Percentiles rank a stretch among this genome's conserved stretches.
These are phyloP conservation scores for Gasterosteus aculeatus DNA, from an alignment of 2,113 vertebrate species.

Conservation along the genomic window DNA sequence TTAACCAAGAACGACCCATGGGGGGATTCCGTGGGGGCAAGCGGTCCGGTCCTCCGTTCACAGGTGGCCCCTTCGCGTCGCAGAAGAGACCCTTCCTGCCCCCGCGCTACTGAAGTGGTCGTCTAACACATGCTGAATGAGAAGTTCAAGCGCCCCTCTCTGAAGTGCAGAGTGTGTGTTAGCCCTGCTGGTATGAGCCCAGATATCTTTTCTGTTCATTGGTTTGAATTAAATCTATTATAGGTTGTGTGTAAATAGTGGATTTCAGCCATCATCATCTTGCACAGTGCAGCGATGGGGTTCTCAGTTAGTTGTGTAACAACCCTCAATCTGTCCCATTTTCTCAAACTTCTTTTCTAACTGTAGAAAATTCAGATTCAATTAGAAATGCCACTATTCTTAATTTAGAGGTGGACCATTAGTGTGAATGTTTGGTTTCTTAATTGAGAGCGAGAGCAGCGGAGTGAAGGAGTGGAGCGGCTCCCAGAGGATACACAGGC, in stretches of 20 bases:
- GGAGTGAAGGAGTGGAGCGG: slow-evolving; percentile 1
- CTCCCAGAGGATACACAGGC: slow-evolving; percentile 13
- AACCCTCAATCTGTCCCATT: slow-evolving; percentile 25
- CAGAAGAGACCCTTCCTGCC: slow-evolving; percentile 94
- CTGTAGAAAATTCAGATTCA: slow-evolving; percentile 30
- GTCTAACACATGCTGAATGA: slow-evolving; percentile 55
- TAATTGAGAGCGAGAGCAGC: slow-evolving; percentile 12
- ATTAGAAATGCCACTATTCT: slow-evolving; percentile 45
- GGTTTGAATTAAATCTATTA: slow-evolving; percentile 57
- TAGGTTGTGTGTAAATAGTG: slow-evolving; percentile 70
- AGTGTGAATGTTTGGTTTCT: slow-evolving; percentile 31
- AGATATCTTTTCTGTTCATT: slow-evolving; percentile 59
- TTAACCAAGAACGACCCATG: slow-evolving; percentile 81
- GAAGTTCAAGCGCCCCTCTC: slow-evolving; percentile 41
- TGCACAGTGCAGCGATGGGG: slow-evolving; percentile 32
- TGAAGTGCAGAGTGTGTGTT: slow-evolving; percentile 63
- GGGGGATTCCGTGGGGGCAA: slow-evolving; percentile 85
- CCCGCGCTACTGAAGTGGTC: slow-evolving; percentile 89
- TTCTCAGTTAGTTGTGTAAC: slow-evolving; percentile 41
- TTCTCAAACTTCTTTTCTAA: slow-evolving; percentile 1
- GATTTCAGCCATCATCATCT: slow-evolving; percentile 47
- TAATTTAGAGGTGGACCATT: slow-evolving; percentile 37
- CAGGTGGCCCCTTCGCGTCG: slow-evolving; percentile 85
- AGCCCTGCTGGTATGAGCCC: slow-evolving; percentile 76
- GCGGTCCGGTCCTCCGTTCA: slow-evolving; percentile 84